phyloP scores from a whole-genome alignment of 2,797 vertebrate genomes.

The Gambelia wislizenii region DNA sequence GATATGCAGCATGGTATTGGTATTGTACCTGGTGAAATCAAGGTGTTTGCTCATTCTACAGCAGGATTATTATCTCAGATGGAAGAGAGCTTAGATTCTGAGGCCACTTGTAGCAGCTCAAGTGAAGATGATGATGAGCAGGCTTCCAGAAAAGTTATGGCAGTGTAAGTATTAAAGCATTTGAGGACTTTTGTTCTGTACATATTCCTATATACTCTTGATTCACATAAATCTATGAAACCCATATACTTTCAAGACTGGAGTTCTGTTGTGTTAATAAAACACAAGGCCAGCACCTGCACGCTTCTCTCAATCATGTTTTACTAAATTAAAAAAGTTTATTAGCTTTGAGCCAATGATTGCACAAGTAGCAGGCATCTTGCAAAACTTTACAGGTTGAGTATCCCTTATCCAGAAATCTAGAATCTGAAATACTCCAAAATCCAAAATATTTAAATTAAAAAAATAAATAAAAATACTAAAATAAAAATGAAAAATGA shows the following conservation, averaged over 20 bases:
- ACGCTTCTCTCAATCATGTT: conserved; percentile 12
- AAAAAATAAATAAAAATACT: too few relatives aligned
- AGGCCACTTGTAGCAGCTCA: conserved; percentile 93
- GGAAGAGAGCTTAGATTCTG: conserved; percentile 89
- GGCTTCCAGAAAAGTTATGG: conserved; percentile 69
- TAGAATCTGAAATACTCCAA: too few relatives aligned
- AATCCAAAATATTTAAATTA: too few relatives aligned
- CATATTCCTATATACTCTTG: conserved; percentile 20
- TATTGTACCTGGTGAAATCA: conserved; percentile 77
- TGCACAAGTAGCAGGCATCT: neutral
- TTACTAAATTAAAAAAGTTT: neutral
- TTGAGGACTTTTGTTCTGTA: neutral
- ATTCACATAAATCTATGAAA: neutral
- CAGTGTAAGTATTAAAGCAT: conserved; percentile 86
- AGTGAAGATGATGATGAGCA: conserved; percentile 86
- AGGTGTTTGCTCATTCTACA: conserved; percentile 80
- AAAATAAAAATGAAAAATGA: too few relatives aligned
- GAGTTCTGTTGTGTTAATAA: conserved; percentile 17
- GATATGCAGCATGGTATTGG: conserved; percentile 64
- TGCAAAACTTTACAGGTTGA: neutral
- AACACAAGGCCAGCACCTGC: conserved; percentile 41
- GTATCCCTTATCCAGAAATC: too few relatives aligned
- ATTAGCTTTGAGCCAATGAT: neutral
- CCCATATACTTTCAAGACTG: neutral
- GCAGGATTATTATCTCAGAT: conserved; percentile 81